Conservation (phyloP, 1,140 invertebrate genomes). For the Episyrphus balteatus region DNA sequence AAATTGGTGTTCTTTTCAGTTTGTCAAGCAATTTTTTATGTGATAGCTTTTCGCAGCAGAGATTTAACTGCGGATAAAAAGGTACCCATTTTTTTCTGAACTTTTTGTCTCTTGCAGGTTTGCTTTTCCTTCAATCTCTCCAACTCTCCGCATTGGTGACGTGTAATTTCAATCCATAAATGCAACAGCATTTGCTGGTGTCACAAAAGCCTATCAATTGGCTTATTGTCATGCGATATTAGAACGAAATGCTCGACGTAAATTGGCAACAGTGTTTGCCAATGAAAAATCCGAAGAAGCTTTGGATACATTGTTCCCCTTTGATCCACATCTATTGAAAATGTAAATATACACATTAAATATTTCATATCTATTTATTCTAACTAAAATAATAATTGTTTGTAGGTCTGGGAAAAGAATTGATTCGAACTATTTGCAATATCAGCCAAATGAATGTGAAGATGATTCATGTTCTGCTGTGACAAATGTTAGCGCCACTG, state of each 20-base stretch:
- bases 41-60: conserved; percentile 80
- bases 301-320: conserved; percentile 66
- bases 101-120: conserved; percentile 73
- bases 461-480: conserved; percentile 11
- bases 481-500: conserved; percentile 8
- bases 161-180: conserved; percentile 74
- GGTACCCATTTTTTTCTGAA: conserved; percentile 67
- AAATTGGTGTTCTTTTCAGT: conserved; percentile 82
- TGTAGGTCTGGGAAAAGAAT: conserved; percentile 36
- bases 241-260: conserved; percentile 66
- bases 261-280: conserved; percentile 46
- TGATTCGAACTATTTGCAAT: conserved; percentile 35
- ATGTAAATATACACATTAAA: conserved; percentile 10
- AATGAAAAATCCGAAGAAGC: conserved; percentile 38
- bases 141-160: conserved; percentile 73
- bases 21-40: conserved; percentile 83
- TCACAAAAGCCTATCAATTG: too few relatives aligned
- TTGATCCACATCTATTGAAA: conserved; percentile 66
- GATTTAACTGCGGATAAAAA: conserved; percentile 54
- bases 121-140: too few relatives aligned
- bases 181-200: conserved; percentile 73
- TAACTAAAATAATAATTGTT: neutral
- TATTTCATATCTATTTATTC: neutral
- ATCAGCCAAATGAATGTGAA: conserved; percentile 26
- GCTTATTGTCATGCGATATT: conserved; percentile 79